These are phyloP conservation scores for Hemiscyllium ocellatum DNA, from an alignment of 2,113 vertebrate genomes.

Conservation along the genomic window DNA sequence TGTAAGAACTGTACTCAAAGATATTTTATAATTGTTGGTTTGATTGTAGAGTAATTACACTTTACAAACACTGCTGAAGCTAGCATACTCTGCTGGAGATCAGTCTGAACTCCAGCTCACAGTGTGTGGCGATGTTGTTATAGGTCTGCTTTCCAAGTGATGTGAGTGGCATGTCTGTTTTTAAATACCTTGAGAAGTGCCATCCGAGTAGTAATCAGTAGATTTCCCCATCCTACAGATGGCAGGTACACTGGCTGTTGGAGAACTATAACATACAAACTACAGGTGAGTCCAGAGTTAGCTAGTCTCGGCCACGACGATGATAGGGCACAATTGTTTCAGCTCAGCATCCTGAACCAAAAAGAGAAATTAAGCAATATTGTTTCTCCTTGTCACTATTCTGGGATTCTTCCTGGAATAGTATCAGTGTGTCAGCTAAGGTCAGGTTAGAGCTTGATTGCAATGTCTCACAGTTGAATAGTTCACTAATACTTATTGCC, in stretches of 20 bases:
- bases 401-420: background rate
- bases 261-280: background rate
- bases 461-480: background rate
- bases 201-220: background rate
- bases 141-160: constrained; percentile 6
- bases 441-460: background rate
- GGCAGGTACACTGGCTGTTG: background rate
- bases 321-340: background rate
- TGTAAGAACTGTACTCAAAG: constrained; percentile 27
- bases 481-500: background rate
- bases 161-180: background rate
- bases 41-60: constrained; percentile 35
- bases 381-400: background rate
- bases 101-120: constrained; percentile 30
- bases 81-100: background rate
- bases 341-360: background rate
- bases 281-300: background rate
- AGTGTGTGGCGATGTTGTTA: constrained; percentile 5
- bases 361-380: background rate
- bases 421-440: background rate
- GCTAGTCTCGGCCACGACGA: background rate
- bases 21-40: constrained; percentile 38
- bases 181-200: background rate
- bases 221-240: background rate
- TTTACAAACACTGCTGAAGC: constrained; percentile 32